Evolutionary conservation across 2,113 vertebrate species (phyloP), one percentile per base, ranked within the genome.

Genomic region (Takifugu flavidus): DNA sequence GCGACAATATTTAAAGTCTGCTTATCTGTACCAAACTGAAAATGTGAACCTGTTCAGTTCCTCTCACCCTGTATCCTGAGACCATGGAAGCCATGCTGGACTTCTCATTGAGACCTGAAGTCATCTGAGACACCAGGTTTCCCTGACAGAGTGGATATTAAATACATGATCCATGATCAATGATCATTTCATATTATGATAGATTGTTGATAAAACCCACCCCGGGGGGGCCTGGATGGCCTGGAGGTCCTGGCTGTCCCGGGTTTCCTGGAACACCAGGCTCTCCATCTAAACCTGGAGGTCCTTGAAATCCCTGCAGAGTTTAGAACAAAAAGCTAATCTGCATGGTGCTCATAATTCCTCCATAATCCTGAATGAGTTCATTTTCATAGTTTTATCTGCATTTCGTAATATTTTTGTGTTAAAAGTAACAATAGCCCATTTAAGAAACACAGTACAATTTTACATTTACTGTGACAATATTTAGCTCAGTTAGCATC

Each of bases 211-310:
- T 25, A 6, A 4, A 10, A 78, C 84, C 92, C 89, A 89, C 92
- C 67, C 96, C 96, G 50, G 94, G 88, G 26, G 90, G 89, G 14
- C 91, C 79, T 0, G 92, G 88, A 13, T 94, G 91, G 25, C 96
- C 95, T 4, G 94, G 91, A 62, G 94, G 91, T 53, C 97, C 97
- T 1, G 95, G 83, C 29, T 93, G 77, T 78, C 97, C 97, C 25
- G 97, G 95, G 12, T 94, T 93, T 65, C 97, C 97, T 75, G 97
- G 97, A 25, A 98, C 82, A 52, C 97, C 97, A 2, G 97, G 96
- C 64, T 96, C 95, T n/a, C 97, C 96, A 65, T 99, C 96, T 68
- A 93, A 88, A 14, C 97, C 96, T 72, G 91, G 87, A 73, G 96
- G 94, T 72, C 97, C 97, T 63, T 79, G 80, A 54, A 92, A 91